Conservation (phyloP, 2,888 invertebrate species). For the Palloptera scutellata region DNA sequence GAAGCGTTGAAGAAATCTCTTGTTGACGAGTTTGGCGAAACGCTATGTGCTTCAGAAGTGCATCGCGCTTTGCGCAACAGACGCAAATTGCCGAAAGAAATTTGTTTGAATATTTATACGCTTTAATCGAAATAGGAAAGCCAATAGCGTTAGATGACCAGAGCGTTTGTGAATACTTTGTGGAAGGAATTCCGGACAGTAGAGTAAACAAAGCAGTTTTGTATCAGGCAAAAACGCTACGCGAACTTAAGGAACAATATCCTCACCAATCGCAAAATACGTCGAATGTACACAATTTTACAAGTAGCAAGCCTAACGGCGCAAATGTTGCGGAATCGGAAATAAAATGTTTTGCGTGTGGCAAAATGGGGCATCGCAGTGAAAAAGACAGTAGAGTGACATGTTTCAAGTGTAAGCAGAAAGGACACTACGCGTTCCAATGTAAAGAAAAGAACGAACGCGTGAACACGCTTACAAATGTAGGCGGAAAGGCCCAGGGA, state of each 20-base stretch:
- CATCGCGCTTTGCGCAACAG: slow-evolving; percentile 17
- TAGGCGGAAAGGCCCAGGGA: too few relatives aligned
- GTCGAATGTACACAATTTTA: not conserved
- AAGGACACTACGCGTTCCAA: not conserved
- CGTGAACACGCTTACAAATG: not conserved
- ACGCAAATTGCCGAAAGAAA: slow-evolving; percentile 14
- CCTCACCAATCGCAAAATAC: slow-evolving; percentile 10
- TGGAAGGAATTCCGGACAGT: slow-evolving; percentile 6
- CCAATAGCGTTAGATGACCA: slow-evolving; percentile 27
- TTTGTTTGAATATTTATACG: slow-evolving; percentile 25
- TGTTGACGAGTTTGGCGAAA: slow-evolving; percentile 13
- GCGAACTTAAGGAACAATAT: slow-evolving; percentile 16
- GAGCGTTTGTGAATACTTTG: slow-evolving; percentile 18
- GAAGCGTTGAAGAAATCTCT: slow-evolving; percentile 5
- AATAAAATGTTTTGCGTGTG: not conserved
- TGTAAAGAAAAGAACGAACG: slow-evolving; percentile 2
- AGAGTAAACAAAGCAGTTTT: slow-evolving; percentile 5
- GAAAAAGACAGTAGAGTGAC: too few relatives aligned
- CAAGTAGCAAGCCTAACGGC: too few relatives aligned
- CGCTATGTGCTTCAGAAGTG: slow-evolving; percentile 20
- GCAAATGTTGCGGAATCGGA: too few relatives aligned
- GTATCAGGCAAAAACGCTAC: too few relatives aligned
- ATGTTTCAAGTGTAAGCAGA: too few relatives aligned
- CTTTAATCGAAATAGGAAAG: slow-evolving; percentile 19
- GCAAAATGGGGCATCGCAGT: slow-evolving; percentile 5